Conservation (phyloP, 2,113 vertebrate genomes). For the Nettapus auritus region DNA sequence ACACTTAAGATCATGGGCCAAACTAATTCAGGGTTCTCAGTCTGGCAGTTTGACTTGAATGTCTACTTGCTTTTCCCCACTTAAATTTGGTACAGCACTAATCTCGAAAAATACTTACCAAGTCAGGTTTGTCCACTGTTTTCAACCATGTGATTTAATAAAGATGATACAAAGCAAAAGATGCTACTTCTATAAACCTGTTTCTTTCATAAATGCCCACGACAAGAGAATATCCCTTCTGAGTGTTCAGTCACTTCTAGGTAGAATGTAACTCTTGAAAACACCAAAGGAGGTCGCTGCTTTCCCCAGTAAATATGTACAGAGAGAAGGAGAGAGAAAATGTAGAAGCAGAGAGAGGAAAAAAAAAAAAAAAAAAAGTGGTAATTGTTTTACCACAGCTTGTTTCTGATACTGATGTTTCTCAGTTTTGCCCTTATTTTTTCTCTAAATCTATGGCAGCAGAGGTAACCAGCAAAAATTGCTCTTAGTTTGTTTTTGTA, state of each 20-base stretch:
- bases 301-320: not conserved
- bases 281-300: slow-evolving; percentile 19
- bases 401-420: not conserved
- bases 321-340: not conserved
- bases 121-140: not conserved
- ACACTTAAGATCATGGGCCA: not conserved
- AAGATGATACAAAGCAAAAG: not conserved
- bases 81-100: not conserved
- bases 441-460: not conserved
- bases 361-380: too few species aligned
- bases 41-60: not conserved
- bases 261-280: not conserved
- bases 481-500: not conserved
- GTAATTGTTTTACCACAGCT: not conserved
- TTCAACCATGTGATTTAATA: not conserved
- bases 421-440: not conserved
- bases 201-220: rapidly evolving
- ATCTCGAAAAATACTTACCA: not conserved
- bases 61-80: not conserved
- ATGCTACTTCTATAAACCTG: not conserved
- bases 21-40: not conserved
- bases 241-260: not conserved
- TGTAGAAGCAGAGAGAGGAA: too few species aligned
- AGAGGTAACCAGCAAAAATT: not conserved
- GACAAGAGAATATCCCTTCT: too few species aligned